Conservation (phyloP, 2,113 vertebrate species). For the Sclerurus mexicanus region DNA sequence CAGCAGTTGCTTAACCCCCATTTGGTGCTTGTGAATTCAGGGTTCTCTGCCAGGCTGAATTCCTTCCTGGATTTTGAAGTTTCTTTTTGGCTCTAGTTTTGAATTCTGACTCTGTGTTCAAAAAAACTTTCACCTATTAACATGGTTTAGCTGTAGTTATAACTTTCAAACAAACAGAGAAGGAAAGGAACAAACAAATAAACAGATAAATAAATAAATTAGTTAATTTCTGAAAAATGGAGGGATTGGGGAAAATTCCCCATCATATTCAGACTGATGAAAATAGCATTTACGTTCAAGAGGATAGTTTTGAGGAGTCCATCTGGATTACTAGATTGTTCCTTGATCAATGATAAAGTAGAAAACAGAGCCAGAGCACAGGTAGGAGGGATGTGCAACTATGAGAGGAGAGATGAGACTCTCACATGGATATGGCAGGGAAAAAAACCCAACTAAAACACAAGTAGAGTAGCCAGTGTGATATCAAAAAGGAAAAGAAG, state of each 20-base stretch:
- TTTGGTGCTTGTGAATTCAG: neutral
- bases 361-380: neutral
- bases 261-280: neutral
- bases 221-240: neutral
- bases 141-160: neutral
- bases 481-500: neutral
- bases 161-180: neutral
- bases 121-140: neutral
- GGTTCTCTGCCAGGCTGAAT: neutral
- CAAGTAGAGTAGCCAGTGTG: neutral
- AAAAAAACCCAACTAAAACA: neutral
- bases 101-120: neutral
- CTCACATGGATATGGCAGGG: neutral
- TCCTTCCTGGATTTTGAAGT: neutral
- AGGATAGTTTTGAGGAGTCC: neutral
- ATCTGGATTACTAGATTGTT: neutral
- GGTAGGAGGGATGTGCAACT: rapidly evolving
- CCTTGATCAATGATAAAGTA: neutral
- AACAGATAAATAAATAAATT: neutral
- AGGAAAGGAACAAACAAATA: no score
- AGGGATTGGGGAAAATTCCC: neutral
- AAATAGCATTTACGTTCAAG: neutral
- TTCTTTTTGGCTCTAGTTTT: neutral
- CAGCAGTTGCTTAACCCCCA: rapidly evolving
- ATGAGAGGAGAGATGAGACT: neutral